A percentile compares a stretch with the other conserved stretches of the same genome.
phyloP scores from a whole-genome alignment of 2,113 vertebrate genomes.

The Pteruthius melanotis region DNA sequence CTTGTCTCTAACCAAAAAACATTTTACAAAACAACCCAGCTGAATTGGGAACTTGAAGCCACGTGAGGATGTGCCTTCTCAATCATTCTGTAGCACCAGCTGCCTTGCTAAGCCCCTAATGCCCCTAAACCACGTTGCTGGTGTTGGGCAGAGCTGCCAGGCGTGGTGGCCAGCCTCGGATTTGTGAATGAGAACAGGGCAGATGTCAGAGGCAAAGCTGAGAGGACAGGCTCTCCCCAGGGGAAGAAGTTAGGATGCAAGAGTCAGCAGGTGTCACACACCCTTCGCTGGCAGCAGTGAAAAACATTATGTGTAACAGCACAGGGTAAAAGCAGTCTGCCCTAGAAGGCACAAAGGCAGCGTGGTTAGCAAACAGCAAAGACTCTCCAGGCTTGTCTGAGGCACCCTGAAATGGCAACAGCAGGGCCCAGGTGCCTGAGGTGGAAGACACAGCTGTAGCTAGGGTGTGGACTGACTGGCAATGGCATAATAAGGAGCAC shows the following conservation, averaged over 20 bases:
- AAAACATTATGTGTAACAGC: background rate
- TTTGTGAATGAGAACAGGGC: background rate
- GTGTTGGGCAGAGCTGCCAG: background rate
- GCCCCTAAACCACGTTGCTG: background rate
- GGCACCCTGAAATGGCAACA: background rate
- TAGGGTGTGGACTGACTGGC: background rate
- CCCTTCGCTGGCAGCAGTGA: background rate
- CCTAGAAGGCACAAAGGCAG: background rate
- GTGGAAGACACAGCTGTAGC: background rate
- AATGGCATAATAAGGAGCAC: background rate
- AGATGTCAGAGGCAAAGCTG: background rate
- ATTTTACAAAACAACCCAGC: background rate
- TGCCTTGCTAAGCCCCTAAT: background rate
- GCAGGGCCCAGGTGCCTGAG: background rate
- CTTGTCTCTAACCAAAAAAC: background rate
- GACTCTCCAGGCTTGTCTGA: background rate
- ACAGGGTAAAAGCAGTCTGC: background rate
- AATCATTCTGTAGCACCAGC: background rate
- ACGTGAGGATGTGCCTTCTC: accelerated
- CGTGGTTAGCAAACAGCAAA: background rate
- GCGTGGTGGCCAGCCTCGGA: background rate
- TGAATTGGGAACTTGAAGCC: background rate
- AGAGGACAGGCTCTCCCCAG: background rate
- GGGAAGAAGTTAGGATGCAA: background rate
- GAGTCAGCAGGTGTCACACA: background rate